These are phyloP conservation scores for Dolichotis patagonum DNA, from an alignment of 2,113 vertebrate genomes.

Conservation along the genomic window DNA sequence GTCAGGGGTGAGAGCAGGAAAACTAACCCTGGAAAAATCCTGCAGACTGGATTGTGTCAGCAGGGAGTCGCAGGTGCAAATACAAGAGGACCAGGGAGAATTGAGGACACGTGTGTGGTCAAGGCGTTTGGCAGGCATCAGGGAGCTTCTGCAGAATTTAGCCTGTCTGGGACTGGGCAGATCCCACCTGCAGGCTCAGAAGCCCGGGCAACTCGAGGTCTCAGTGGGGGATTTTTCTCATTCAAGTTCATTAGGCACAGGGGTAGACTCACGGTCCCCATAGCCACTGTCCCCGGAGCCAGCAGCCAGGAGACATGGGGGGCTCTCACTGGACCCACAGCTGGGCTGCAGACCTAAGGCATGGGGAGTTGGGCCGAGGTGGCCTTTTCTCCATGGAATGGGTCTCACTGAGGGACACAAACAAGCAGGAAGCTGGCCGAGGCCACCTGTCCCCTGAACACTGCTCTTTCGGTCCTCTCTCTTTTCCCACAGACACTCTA, in stretches of 20 bases:
- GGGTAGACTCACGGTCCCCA: neutral
- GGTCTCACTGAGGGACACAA: accelerated
- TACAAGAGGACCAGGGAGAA: neutral
- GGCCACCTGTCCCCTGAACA: neutral
- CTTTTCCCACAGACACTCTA: accelerated
- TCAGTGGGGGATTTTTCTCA: neutral
- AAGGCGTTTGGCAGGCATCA: neutral
- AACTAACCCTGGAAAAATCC: neutral
- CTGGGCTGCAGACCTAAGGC: neutral
- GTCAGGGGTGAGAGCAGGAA: neutral
- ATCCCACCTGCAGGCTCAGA: neutral
- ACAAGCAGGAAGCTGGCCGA: neutral
- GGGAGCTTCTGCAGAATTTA: accelerated
- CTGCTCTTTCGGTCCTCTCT: neutral
- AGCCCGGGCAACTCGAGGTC: neutral
- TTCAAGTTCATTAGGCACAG: neutral
- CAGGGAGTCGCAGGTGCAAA: neutral
- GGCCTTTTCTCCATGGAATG: neutral
- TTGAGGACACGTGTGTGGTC: too few species aligned
- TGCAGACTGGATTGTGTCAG: neutral
- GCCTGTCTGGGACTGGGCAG: neutral
- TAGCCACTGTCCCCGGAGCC: neutral
- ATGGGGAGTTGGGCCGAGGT: neutral
- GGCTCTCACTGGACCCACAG: neutral
- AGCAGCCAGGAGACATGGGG: neutral